Base-by-base conservation (phyloP, 1,140 invertebrate species). In the Ganaspis sp. region DNA sequence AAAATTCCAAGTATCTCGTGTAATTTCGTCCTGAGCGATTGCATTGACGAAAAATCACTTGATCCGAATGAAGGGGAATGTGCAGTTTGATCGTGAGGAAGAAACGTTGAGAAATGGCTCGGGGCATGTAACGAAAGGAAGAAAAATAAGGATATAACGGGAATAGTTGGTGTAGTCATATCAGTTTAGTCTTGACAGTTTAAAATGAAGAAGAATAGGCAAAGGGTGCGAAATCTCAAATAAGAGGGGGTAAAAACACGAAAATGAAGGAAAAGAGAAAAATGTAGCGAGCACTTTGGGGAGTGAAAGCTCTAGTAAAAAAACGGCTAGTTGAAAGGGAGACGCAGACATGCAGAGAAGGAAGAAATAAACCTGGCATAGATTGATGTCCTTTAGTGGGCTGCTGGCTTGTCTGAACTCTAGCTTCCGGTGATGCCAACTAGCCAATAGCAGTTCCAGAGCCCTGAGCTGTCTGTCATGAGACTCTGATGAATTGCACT, bases 371-470 rank as follows among this genome's bases (percentile, higher is more conserved):
- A 81, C 73, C 81, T 85, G 85, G 80, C 83, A 78, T 86, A 81
- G 83, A 86, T 84, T 85, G 83, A 86, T 86, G 82, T 84, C 73
- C 75, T 75, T 81, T 69, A 70, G 73, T 75, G 82, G 79, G 81
- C 75, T 77, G 75, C 72, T 76, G 77, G 76, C 34, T 77, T 81
- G 72, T 64, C 58, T 72, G 78, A 82, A 76, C 80, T 80, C 75
- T 78, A 78, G 69, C 76, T 78, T 75, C 70, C 4, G 45, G 21
- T 58, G 23, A 26, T 58, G 54, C 54, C 54, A 79, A 73, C 19
- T 69, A 79, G 74, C 78, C 79, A 85, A 85, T 82, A 74, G 78
- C 75, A 78, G 73, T 70, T 72, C 70, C 34, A 69, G 58, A 70
- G 42, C 42, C 12, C 70, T 71, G 75, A 37, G 64, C 73, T 79